Conservation (phyloP, 2,113 vertebrate species). For the Tachuris rubrigastra region DNA sequence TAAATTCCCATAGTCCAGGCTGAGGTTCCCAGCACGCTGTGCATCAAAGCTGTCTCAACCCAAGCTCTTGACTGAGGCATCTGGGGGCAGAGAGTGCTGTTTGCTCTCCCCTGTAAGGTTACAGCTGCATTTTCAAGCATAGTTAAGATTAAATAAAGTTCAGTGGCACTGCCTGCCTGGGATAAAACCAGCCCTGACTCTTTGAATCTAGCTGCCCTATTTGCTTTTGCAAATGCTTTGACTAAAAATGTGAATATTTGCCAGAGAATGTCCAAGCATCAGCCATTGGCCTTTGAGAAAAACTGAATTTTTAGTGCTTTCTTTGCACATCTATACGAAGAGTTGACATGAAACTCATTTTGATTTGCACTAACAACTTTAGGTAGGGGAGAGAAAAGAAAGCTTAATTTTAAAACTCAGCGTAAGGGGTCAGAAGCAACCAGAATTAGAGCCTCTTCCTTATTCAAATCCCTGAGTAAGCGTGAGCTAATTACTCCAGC, state of each 20-base stretch:
- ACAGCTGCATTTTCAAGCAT: neutral
- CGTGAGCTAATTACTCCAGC: neutral
- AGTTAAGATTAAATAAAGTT: neutral
- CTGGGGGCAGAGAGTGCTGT: neutral
- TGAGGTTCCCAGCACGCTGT: neutral
- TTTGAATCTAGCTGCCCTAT: neutral
- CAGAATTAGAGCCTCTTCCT: neutral
- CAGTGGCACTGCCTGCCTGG: neutral
- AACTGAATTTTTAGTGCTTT: neutral
- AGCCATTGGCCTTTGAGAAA: neutral
- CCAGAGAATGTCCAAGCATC: neutral
- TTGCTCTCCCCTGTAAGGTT: neutral
- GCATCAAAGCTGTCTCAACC: neutral
- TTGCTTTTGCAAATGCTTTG: neutral
- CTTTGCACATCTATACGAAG: neutral
- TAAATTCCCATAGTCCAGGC: neutral
- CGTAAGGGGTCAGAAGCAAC: neutral
- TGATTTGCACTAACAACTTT: neutral
- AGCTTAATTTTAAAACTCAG: neutral
- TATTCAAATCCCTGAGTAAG: neutral
- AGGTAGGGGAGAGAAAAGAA: neutral
- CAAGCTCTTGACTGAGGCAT: neutral
- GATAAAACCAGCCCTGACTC: neutral
- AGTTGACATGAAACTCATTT: neutral
- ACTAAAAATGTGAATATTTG: neutral